These are phyloP conservation scores for Ahaetulla prasina DNA, from an alignment of 2,113 vertebrate species.

Conservation along the genomic window DNA sequence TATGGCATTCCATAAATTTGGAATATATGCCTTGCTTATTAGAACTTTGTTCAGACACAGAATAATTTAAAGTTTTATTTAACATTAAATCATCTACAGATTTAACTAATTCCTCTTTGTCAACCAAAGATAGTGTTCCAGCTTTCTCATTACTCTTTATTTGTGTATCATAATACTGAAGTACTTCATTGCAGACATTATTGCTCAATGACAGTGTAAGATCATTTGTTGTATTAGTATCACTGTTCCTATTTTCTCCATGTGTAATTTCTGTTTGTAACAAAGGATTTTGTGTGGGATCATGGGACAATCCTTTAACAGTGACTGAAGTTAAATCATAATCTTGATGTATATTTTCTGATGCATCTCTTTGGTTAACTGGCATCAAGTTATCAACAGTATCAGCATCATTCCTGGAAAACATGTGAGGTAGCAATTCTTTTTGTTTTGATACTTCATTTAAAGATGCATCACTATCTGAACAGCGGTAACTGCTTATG, in stretches of 20 bases:
- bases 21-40: constrained; percentile 14
- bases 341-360: not conserved
- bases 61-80: not conserved
- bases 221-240: not conserved
- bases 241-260: constrained; percentile 13
- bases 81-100: not conserved
- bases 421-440: constrained; percentile 51
- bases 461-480: constrained; percentile 22
- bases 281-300: constrained; percentile 9
- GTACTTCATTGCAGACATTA: not conserved
- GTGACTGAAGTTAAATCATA: not conserved
- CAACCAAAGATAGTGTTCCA: not conserved
- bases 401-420: constrained; percentile 35
- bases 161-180: constrained; percentile 57
- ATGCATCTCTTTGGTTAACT: constrained; percentile 18
- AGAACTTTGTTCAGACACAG: not conserved
- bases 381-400: not conserved
- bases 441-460: constrained; percentile 48
- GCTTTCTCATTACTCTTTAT: constrained; percentile 24
- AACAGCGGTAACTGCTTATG: constrained; percentile 19
- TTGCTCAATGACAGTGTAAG: constrained; percentile 12
- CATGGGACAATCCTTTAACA: constrained; percentile 8
- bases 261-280: constrained; percentile 22
- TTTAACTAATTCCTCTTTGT: not conserved
- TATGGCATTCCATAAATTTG: not conserved